Percentiles rank a stretch among this genome's conserved stretches.
These are phyloP conservation scores for Andrena cerasifolii DNA, from an alignment of 1,140 invertebrate species.

Conservation along the genomic window DNA sequence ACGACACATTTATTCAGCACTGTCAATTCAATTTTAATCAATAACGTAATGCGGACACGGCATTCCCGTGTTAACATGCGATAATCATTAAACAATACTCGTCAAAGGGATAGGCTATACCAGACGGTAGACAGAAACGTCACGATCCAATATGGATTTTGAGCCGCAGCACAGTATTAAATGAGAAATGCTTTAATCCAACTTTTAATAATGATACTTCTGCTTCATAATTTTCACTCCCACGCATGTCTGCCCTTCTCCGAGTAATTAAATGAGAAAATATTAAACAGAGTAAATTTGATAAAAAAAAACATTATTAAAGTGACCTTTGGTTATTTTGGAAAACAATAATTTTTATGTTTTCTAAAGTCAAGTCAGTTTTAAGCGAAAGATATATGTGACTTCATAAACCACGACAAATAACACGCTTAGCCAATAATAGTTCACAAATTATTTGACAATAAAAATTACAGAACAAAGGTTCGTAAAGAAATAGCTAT, in stretches of 20 bases:
- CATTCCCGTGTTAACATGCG: not conserved
- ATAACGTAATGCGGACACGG: not conserved
- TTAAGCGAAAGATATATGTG: no score
- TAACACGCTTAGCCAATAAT: no score
- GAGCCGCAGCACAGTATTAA: not conserved
- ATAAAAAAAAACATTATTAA: no score
- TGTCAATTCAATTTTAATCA: conserved; percentile 25
- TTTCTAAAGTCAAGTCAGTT: no score
- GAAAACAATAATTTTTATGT: no score
- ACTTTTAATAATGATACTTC: not conserved
- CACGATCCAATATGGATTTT: not conserved
- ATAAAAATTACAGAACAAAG: no score
- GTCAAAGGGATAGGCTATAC: not conserved
- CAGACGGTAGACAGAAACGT: not conserved
- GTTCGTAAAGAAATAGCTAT: no score
- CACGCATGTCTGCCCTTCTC: not conserved
- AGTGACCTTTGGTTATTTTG: no score
- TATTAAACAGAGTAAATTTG: not conserved
- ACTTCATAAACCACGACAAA: no score
- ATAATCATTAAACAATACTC: conserved; percentile 14
- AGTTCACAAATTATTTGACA: no score
- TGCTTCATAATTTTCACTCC: not conserved
- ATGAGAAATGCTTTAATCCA: not conserved
- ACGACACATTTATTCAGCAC: conserved; percentile 5
- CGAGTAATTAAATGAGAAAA: not conserved